A percentile compares a stretch with the other conserved stretches of the same genome.
phyloP scores from a whole-genome alignment of 2,888 invertebrate species.

The Agonum fuliginosum region DNA sequence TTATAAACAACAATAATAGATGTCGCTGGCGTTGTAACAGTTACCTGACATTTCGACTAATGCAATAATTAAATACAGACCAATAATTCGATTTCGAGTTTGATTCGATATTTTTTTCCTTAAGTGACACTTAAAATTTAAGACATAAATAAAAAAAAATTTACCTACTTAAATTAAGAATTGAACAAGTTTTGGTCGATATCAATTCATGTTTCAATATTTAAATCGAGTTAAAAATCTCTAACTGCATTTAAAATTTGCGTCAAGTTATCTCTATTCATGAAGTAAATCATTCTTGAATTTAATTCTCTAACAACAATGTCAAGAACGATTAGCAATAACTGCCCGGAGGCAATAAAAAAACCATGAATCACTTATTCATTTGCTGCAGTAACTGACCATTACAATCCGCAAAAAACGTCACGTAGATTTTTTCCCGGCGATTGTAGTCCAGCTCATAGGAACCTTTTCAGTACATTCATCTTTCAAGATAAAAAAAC shows the following conservation, averaged over 20 bases:
- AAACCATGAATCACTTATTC: slow-evolving; percentile 38
- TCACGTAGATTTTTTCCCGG: slow-evolving; percentile 16
- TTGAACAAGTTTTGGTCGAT: too few species aligned
- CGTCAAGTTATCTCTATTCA: too few species aligned
- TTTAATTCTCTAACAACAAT: slow-evolving; percentile 1
- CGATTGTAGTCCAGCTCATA: background rate
- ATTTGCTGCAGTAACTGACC: slow-evolving; percentile 30
- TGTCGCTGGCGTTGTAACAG: background rate
- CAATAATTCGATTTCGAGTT: too few species aligned
- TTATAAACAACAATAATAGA: too few species aligned
- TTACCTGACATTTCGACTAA: too few species aligned
- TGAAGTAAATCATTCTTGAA: slow-evolving; percentile 14
- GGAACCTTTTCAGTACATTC: slow-evolving; percentile 9
- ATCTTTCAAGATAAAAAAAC: slow-evolving; percentile 16
- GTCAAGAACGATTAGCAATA: slow-evolving; percentile 14
- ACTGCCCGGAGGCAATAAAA: background rate
- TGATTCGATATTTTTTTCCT: too few species aligned
- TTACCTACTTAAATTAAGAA: too few species aligned
- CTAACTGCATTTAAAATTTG: background rate
- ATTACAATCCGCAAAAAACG: slow-evolving; percentile 30
- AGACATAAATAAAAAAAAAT: too few species aligned
- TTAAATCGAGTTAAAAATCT: background rate
- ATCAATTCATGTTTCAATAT: background rate
- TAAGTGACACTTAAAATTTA: too few species aligned
- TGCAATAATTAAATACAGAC: slow-evolving; percentile 6